Evolutionary conservation across 1,140 invertebrate genomes (phyloP).

Genomic region (Elysia chlorotica): DNA sequence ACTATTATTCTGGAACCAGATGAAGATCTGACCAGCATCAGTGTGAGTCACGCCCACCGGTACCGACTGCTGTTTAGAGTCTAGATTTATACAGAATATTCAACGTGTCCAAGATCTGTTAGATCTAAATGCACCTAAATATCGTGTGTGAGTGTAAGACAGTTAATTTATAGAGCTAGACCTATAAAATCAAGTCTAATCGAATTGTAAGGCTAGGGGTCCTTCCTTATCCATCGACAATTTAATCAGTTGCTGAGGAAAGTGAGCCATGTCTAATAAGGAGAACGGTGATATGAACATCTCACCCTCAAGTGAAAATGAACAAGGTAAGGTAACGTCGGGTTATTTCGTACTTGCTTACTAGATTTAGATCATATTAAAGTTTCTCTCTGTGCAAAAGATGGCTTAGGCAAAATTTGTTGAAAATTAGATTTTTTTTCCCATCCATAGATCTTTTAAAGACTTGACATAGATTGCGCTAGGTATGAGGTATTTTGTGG

Average conservation of each 20-base stretch:
- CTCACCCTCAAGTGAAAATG: constrained; percentile 1
- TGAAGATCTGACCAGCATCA: too few relatives aligned
- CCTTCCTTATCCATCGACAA: too few relatives aligned
- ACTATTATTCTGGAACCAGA: too few relatives aligned
- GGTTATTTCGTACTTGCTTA: neutral
- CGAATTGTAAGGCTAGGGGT: neutral
- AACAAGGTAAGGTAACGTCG: neutral
- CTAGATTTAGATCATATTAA: neutral
- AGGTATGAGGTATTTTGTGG: too few relatives aligned
- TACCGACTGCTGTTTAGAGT: too few relatives aligned
- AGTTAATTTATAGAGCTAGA: neutral
- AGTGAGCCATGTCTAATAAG: constrained; percentile 1
- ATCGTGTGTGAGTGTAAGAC: too few relatives aligned
- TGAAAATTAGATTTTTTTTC: neutral
- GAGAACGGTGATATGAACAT: constrained; percentile 1
- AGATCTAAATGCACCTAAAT: too few relatives aligned
- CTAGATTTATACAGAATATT: neutral
- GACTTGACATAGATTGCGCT: too few relatives aligned
- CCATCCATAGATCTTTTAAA: too few relatives aligned
- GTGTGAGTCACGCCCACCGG: too few relatives aligned
- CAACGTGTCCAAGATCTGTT: neutral
- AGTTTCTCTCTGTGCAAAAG: neutral
- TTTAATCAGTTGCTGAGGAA: too few relatives aligned
- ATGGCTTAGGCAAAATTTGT: neutral
- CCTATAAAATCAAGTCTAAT: neutral